These are phyloP conservation scores for Periparus ater DNA, from an alignment of 2,797 vertebrate species.

Conservation along the genomic window DNA sequence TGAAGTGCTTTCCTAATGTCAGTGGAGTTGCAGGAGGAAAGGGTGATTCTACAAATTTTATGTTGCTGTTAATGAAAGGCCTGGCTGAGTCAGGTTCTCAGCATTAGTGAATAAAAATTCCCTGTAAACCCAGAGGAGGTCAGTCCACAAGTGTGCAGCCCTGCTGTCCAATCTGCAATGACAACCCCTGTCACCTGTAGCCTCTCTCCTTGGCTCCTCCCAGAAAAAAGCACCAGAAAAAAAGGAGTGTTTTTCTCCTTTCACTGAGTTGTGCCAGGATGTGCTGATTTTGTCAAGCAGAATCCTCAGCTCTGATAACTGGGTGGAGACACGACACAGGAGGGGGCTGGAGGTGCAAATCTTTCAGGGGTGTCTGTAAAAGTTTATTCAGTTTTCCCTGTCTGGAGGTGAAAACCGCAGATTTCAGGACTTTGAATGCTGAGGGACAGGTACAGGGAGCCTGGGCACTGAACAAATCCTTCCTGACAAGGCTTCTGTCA, in stretches of 20 bases:
- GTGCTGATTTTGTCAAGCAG: background rate
- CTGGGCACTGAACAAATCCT: background rate
- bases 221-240: too few relatives aligned
- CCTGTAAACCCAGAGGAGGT: background rate
- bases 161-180: background rate
- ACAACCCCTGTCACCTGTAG: accelerated
- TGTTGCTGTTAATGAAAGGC: background rate
- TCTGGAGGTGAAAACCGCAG: background rate
- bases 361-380: background rate
- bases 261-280: background rate
- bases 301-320: background rate
- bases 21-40: background rate
- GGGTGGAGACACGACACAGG: accelerated
- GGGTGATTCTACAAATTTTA: too few relatives aligned
- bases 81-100: background rate
- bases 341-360: background rate
- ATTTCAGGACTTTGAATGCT: background rate
- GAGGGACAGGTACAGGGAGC: background rate
- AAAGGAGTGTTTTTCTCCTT: background rate
- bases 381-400: background rate
- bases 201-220: background rate
- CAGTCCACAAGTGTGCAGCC: accelerated
- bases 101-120: background rate
- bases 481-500: background rate
- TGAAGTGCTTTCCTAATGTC: background rate